phyloP scores from a whole-genome alignment of 2,888 invertebrate genomes.

The Machimus atricapillus region DNA sequence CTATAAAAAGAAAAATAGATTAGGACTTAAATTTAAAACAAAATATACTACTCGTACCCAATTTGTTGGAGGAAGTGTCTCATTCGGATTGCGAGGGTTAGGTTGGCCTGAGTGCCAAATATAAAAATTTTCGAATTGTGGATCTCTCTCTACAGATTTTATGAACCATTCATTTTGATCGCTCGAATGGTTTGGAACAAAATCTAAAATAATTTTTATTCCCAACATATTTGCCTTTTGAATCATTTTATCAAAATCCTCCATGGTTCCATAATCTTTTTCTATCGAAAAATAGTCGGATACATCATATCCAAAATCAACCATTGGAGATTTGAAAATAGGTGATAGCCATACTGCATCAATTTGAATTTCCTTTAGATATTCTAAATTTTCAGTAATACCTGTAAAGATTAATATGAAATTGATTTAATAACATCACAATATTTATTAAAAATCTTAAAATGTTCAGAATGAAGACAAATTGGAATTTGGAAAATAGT shows the following conservation, averaged over 20 bases:
- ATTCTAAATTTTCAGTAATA: conserved; percentile 67
- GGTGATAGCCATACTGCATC: conserved; percentile 77
- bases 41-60: conserved; percentile 50
- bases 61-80: conserved; percentile 54
- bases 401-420: conserved; percentile 60
- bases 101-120: conserved; percentile 74
- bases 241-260: conserved; percentile 72
- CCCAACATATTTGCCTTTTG: conserved; percentile 64
- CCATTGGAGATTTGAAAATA: conserved; percentile 77
- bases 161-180: conserved; percentile 86
- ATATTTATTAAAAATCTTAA: no score
- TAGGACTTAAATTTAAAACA: background rate
- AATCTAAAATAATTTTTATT: conserved; percentile 67
- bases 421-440: background rate
- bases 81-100: conserved; percentile 50
- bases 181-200: conserved; percentile 80
- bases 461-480: no score
- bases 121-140: conserved; percentile 76
- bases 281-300: conserved; percentile 73
- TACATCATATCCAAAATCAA: conserved; percentile 82
- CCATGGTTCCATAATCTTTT: conserved; percentile 73
- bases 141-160: conserved; percentile 69
- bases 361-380: conserved; percentile 73
- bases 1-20: conserved; percentile 19
- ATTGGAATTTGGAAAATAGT: no score